Evolutionary conservation across 2,888 invertebrate species (phyloP), one percentile per base, ranked within the genome.

Genomic region (Augochlorella aurata): DNA sequence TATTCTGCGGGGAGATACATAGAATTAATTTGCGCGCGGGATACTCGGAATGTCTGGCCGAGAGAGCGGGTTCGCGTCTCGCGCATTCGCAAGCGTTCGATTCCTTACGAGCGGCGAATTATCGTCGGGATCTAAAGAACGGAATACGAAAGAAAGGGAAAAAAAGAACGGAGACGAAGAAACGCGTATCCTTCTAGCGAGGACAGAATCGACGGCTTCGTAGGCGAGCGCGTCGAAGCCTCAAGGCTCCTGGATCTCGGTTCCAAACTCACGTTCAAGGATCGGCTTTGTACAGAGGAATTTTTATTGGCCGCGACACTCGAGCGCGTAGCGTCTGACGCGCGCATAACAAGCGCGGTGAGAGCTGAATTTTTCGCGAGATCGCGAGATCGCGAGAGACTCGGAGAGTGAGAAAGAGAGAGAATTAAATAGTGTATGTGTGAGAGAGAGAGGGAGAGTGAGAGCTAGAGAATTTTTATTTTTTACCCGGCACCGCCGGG

Each of bases 261-360:
- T 76, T 77, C 88, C 83, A 82, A 83, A 81, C 83, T 82, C 85
- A 87, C 89, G 87, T 90, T 90, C 89, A 89, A 90, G 90, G 89
- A 89, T 89, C 87, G 85, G 84, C 85, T 88, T 86, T 85, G 88
- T 85, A 88, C 85, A 84, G 85, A 85, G 74, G 82, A 88, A 89
- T 86, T 89, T 87, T 88, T 84, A 85, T 85, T 82, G 75, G 78
- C 63, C 73, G 50, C 85, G 54, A 74, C 70, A 69, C 72, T 24
- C 74, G 77, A 65, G 65, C 68, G 71, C 71, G 74, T 21, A 49
- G 67, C 77, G 75, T 77, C 77, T 54, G 81, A 74, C 78, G 63
- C 77, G 69, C 72, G 73, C 79, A 71, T 74, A 79, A 82, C 69
- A 80, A 44, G 75, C 84, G 80, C 74, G 70, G 49, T 77, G 80